Evolutionary conservation across 2,888 invertebrate species (phyloP).

Genomic region (Hyles lineata): DNA sequence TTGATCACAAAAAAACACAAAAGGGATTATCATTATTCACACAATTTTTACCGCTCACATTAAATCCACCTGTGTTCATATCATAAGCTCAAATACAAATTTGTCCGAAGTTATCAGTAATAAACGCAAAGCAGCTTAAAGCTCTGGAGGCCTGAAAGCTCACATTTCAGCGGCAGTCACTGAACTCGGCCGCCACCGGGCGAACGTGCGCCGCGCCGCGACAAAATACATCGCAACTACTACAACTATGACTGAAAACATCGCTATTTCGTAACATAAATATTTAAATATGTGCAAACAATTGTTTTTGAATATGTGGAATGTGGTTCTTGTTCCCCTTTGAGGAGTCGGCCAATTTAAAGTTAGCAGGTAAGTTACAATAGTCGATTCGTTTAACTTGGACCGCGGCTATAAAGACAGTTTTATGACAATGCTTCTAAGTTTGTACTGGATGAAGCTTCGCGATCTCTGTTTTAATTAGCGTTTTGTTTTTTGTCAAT

Average conservation of each 20-base stretch:
- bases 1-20: no score
- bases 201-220: constrained; percentile 43
- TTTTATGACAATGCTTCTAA: constrained; percentile 23
- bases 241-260: constrained; percentile 8
- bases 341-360: constrained; percentile 30
- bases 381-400: constrained; percentile 27
- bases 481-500: neutral
- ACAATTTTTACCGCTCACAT: no score
- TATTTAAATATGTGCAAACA: constrained; percentile 18
- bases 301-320: constrained; percentile 19
- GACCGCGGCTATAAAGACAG: constrained; percentile 3
- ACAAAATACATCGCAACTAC: constrained; percentile 25
- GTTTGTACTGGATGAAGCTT: constrained; percentile 11
- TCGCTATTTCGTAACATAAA: neutral
- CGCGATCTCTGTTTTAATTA: constrained; percentile 4
- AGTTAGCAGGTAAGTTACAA: constrained; percentile 32
- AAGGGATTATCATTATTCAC: no score
- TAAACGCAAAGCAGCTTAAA: constrained; percentile 66
- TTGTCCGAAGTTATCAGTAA: constrained; percentile 52
- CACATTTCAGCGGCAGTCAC: constrained; percentile 56
- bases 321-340: constrained; percentile 14
- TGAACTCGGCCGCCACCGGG: constrained; percentile 39
- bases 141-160: constrained; percentile 53
- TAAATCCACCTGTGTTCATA: no score
- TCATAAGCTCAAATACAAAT: neutral